phyloP scores from a whole-genome alignment of 1,140 invertebrate species.

The Drosophila hydei region DNA sequence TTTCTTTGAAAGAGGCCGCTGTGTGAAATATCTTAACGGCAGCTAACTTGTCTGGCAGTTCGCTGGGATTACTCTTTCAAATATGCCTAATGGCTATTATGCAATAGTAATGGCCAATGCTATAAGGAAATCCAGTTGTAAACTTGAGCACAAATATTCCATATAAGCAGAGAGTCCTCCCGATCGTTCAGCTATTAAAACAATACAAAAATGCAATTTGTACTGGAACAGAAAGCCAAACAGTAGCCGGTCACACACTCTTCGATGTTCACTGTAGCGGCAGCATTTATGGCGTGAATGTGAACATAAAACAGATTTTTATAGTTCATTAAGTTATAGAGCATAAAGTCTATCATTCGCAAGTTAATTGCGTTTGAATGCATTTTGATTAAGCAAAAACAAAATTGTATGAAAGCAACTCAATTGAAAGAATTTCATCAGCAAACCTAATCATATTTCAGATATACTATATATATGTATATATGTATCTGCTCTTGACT shows the following conservation, averaged over 20 bases:
- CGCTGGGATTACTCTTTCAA: slow-evolving; percentile 3
- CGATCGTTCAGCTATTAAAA: background rate
- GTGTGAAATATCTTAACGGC: slow-evolving; percentile 56
- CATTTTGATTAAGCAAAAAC: slow-evolving; percentile 1
- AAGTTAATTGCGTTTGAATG: background rate
- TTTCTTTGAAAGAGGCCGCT: slow-evolving; percentile 52
- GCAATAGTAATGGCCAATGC: background rate
- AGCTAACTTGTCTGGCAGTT: slow-evolving; percentile 1
- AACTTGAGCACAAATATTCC: background rate
- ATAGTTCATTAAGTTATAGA: background rate
- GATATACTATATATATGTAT: background rate
- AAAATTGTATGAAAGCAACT: background rate
- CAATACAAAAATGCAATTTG: background rate
- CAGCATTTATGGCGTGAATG: slow-evolving; percentile 18
- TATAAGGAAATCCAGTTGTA: slow-evolving; percentile 15
- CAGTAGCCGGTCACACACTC: background rate
- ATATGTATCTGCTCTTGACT: background rate
- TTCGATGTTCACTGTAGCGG: slow-evolving; percentile 4
- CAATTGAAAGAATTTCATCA: background rate
- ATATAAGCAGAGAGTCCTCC: background rate
- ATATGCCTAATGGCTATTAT: slow-evolving; percentile 16
- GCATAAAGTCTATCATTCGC: slow-evolving; percentile 8
- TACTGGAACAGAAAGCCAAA: slow-evolving; percentile 7
- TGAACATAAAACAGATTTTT: slow-evolving; percentile 28
- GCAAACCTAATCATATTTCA: background rate